Conservation (phyloP, 2,797 vertebrate genomes). For the Gila robusta region DNA sequence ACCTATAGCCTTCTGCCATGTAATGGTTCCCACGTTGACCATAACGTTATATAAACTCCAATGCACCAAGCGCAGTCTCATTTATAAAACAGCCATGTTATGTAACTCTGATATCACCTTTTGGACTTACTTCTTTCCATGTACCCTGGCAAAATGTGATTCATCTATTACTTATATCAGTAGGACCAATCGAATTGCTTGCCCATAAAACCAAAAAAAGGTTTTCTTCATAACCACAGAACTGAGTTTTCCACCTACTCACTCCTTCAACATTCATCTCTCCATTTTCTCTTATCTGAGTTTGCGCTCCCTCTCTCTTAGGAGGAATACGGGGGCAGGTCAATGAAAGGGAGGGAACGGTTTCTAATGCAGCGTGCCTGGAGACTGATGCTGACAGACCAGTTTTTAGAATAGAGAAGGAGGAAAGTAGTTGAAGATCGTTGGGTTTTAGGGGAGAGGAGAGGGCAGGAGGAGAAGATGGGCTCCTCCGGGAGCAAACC, state of each 20-base stretch:
- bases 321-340: constrained; percentile 40
- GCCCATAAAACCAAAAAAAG: background rate
- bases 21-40: background rate
- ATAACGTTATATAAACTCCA: constrained; percentile 11
- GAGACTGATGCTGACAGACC: constrained; percentile 54
- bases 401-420: constrained; percentile 47
- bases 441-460: constrained; percentile 19
- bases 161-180: constrained; percentile 16
- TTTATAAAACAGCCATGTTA: constrained; percentile 33
- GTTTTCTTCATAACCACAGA: background rate
- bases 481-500: constrained; percentile 59
- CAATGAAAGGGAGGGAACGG: constrained; percentile 29
- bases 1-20: background rate
- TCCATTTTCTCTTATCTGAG: background rate
- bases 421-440: constrained; percentile 29
- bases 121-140: constrained; percentile 20
- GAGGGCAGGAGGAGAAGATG: constrained; percentile 54
- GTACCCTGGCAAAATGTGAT: constrained; percentile 13
- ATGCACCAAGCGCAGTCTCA: background rate
- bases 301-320: constrained; percentile 34
- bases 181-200: constrained; percentile 20
- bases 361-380: constrained; percentile 40
- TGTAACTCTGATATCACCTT: constrained; percentile 15
- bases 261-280: background rate
- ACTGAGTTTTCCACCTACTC: constrained; percentile 15